Evolutionary conservation across 2,888 invertebrate genomes (phyloP), one percentile per base, ranked within the genome.

Genomic region (Kuschelorhynchus macadamiae): DNA sequence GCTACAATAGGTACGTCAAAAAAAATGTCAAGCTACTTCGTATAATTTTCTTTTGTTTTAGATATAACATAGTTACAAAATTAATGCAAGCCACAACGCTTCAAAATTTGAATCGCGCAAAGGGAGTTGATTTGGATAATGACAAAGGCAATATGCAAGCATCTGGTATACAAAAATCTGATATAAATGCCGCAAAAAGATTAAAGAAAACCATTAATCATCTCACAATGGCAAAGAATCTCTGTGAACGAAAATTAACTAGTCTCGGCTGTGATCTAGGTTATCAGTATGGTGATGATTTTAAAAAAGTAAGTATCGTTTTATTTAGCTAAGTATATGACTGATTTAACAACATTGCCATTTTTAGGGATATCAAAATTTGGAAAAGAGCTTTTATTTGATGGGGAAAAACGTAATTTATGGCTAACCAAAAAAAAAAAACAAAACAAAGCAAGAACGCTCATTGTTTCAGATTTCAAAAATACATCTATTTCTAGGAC

Each of bases 1-100:
- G n/a, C n/a, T n/a, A n/a, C n/a, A n/a, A n/a, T n/a, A n/a, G n/a
- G n/a, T n/a, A n/a, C n/a, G n/a, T n/a, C n/a, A n/a, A n/a, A n/a
- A n/a, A n/a, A n/a, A n/a, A n/a, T n/a, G n/a, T n/a, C n/a, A n/a
- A n/a, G n/a, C n/a, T n/a, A n/a, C n/a, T n/a, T n/a, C n/a, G n/a
- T n/a, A n/a, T n/a, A n/a, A n/a, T n/a, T 41, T 9, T 42, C 17
- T 42, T 16, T 16, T 41, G 0, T 74, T 81, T 44, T 78, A 92
- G 93, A 73, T 93, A 92, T 77, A 94, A 93, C 77, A 94, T 96
- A 74, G 93, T 96, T 3, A 93, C 93, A 44, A 96, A 96, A 86
- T 92, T 96, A 75, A 95, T 96, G 92, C 95, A 96, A 86, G 95
- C 95, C 0, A 95, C 96, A 12, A 94, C 95, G 0, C 88, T 95